Evolutionary conservation across 2,888 invertebrate species (phyloP), one percentile per base, ranked within the genome.

Genomic region (Yponomeuta plumbellus): DNA sequence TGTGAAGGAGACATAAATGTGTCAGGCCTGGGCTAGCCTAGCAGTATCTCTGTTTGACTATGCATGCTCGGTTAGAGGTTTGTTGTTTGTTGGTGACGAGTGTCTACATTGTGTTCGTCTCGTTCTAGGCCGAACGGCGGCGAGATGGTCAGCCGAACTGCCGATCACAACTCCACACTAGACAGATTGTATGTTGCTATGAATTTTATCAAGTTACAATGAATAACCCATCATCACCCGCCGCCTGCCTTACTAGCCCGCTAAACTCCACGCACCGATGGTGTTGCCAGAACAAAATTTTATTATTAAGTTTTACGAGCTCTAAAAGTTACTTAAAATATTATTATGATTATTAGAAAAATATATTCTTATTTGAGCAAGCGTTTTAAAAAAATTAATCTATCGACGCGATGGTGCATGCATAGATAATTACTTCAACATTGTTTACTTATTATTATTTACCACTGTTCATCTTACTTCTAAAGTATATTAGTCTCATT

Each of bases 41-140:
- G 13, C 13, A 52, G 17, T 17, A 17, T 52, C 8, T 52, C 44
- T 17, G 44, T 52, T 8, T 52, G 44, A 17, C 17, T 13, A 52
- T 17, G 44, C 17, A 52, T 13, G 44, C 17, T 17, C 3, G 44
- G 13, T 13, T 52, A 17, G 13, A 52, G 13, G 44, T 52, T 52
- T 52, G 44, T 8, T 17, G n/a, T 13, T 13, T 52, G 13, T 2
- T 52, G 44, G 17, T 52, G 13, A 52, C 17, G 44, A 52, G 44
- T 52, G 44, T 17, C 22, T 58, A 22, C n/a, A 58, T n/a, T 34
- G n/a, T 58, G 58, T 21, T 58, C 22, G 22, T 88, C 85, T 88
- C 80, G 75, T 90, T 90, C 84, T 89, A 90, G 90, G 88, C 90
- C 90, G 77, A 88, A 84, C 75, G 90, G 88, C 83, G 89, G 88